Conservation (phyloP, 1,140 invertebrate species). For the Drosophila parabipectinata region DNA sequence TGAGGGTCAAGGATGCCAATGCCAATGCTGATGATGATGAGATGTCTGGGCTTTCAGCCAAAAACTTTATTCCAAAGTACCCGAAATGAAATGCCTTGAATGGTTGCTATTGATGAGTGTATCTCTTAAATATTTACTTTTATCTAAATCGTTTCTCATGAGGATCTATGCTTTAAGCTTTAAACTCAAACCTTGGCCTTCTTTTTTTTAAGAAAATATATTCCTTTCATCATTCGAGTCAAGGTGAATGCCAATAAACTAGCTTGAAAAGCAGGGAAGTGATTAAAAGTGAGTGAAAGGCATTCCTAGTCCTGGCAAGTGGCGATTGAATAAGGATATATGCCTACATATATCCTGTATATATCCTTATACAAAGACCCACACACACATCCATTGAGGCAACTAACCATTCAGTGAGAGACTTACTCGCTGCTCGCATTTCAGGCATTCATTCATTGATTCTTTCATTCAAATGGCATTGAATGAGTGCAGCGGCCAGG, state of each 20-base stretch:
- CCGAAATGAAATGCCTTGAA: constrained; percentile 14
- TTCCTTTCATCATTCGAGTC: constrained; percentile 8
- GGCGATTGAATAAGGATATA: constrained; percentile 26
- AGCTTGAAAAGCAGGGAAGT: neutral
- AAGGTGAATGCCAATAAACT: constrained; percentile 30
- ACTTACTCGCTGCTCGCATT: constrained; percentile 23
- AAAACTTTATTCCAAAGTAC: constrained; percentile 25
- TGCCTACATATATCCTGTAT: neutral
- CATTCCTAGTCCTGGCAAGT: constrained; percentile 9
- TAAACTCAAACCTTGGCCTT: neutral
- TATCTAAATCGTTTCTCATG: neutral
- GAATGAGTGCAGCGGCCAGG: constrained; percentile 8
- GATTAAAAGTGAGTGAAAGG: constrained; percentile 15
- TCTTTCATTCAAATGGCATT: constrained; percentile 16
- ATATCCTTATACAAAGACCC: constrained; percentile 1
- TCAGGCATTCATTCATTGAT: constrained; percentile 26
- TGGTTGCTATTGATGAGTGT: neutral
- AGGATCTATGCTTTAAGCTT: neutral
- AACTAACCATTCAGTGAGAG: constrained; percentile 14
- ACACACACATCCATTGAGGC: constrained; percentile 30
- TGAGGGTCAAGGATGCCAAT: constrained; percentile 28
- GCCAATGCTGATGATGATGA: constrained; percentile 31
- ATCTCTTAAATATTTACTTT: constrained; percentile 6
- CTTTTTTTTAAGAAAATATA: neutral
- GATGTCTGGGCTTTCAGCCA: constrained; percentile 40